Evolutionary conservation across 2,797 vertebrate species (phyloP), one percentile per base, ranked within the genome.

Genomic region (Enteromius trimaculatus): DNA sequence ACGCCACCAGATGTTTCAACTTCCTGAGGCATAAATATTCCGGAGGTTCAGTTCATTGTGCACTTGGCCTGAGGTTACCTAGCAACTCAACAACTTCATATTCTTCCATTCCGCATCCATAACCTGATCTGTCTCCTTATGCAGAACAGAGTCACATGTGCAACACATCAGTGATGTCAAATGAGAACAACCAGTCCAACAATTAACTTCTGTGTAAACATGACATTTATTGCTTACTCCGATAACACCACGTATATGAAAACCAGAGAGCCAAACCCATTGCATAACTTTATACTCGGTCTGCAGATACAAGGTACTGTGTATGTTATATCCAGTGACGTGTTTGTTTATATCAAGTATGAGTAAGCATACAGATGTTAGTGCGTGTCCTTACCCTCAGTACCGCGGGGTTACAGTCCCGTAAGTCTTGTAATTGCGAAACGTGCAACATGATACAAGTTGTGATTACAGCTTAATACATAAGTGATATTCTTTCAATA

Each of bases 21-120:
- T 75, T 85, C 81, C 85, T 76, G 81, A 79, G 80, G 64, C 77
- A 85, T 85, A 88, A 86, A 88, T 88, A 86, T 85, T 85, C 83
- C 60, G 26, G 37, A 85, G 79, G 68, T 31, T 42, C 62, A 19
- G 47, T 84, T 86, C 51, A 80, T 39, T 83, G 82, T 81, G 49
- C 83, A 77, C 44, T 64, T 83, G 66, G 65, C 34, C 77, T 80
- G 71, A 77, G 53, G 82, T 84, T 84, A 69, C 77, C 42, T 60
- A 84, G 77, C 81, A 51, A 77, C 80, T 53, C 71, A 60, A 62
- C 79, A 81, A 77, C 49, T 58, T 76, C 34, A 70, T 64, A 55
- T 58, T 72, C 71, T 77, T 69, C 53, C 58, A n/a, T 62, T 71
- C 39, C 37, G 42, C 21, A 11, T 66, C 49, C 79, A 72, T 21